phyloP scores from a whole-genome alignment of 2,888 invertebrate species.

The Noctua pronuba region DNA sequence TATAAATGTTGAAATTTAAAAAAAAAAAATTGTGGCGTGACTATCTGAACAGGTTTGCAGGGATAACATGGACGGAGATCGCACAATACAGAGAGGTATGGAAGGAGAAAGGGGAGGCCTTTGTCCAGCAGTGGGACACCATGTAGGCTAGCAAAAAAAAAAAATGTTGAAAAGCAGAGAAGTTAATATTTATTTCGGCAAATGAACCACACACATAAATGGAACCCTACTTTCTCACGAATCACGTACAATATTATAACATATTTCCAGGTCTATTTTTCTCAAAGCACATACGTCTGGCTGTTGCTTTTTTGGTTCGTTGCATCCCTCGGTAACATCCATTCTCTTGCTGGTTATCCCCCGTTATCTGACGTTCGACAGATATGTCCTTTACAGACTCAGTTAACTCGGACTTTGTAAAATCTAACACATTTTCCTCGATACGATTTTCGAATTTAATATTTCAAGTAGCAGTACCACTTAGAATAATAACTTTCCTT shows the following conservation, averaged over 20 bases:
- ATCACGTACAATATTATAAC: neutral
- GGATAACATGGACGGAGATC: too few species aligned
- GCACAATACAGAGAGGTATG: too few species aligned
- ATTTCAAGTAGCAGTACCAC: neutral
- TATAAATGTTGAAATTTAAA: neutral
- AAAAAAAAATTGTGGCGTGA: too few species aligned
- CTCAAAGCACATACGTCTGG: too few species aligned
- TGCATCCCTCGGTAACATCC: slow-evolving; percentile 12
- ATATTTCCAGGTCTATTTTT: slow-evolving; percentile 13
- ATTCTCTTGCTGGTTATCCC: neutral
- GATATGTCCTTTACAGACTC: slow-evolving; percentile 13
- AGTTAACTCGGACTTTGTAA: slow-evolving; percentile 6
- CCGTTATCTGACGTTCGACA: slow-evolving; percentile 15
- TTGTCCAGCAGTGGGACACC: too few species aligned
- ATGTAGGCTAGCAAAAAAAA: too few species aligned
- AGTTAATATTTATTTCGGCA: neutral
- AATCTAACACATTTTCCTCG: neutral
- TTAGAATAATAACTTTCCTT: neutral
- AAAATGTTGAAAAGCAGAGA: neutral
- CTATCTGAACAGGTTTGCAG: too few species aligned
- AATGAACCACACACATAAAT: neutral
- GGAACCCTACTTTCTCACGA: neutral
- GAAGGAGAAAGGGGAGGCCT: too few species aligned
- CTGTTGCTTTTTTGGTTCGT: slow-evolving; percentile 1
- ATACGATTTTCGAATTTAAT: neutral